Percentiles rank a stretch among this genome's conserved stretches.
Conservation (phyloP, 1,140 invertebrate species). For the Pseudomyrmex pallidus region DNA sequence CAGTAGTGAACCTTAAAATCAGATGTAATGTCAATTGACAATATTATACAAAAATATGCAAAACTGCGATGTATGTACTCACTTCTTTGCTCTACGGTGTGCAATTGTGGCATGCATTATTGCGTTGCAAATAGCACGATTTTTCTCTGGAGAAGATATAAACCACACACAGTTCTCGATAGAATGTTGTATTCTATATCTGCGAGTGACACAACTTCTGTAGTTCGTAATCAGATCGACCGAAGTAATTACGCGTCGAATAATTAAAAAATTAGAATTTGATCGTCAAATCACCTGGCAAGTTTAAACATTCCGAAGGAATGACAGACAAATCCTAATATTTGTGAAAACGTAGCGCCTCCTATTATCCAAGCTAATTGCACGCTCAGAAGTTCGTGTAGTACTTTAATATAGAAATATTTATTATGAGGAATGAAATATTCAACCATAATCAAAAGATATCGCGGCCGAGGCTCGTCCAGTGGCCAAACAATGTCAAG, state of each 20-base stretch:
- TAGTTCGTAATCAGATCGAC: no score
- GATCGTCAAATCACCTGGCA: not conserved
- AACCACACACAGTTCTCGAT: not conserved
- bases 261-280: not conserved
- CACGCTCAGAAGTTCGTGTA: no score
- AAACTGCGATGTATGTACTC: not conserved
- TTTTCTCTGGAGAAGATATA: not conserved
- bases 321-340: not conserved
- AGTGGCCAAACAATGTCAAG: conserved; percentile 36
- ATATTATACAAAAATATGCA: not conserved
- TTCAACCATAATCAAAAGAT: not conserved
- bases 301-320: not conserved
- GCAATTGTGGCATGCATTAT: not conserved
- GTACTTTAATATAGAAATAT: no score
- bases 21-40: no score
- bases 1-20: no score
- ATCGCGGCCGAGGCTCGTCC: conserved; percentile 23
- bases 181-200: not conserved
- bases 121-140: not conserved
- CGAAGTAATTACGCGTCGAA: no score
- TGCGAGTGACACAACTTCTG: not conserved
- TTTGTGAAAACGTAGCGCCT: not conserved
- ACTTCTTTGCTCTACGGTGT: not conserved
- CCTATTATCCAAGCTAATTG: not conserved
- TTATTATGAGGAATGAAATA: not conserved